Base-by-base conservation (phyloP, 2,797 vertebrate species). In the Hippopotamyrus pictus region DNA sequence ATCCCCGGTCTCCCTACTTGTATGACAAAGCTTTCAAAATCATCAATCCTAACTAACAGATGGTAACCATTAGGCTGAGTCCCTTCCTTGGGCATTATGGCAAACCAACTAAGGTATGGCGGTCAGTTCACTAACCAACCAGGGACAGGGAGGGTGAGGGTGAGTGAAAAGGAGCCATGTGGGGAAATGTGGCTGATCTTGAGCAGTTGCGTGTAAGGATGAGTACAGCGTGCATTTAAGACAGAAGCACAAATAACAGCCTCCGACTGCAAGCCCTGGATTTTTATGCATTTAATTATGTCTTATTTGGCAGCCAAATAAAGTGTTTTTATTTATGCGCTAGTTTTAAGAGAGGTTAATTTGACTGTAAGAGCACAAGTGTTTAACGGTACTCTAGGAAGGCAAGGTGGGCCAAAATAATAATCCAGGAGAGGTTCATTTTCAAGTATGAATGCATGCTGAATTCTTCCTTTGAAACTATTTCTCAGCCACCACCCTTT, bases 311-410 rank as follows among this genome's bases (percentile, higher is more conserved):
- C 76, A 82, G 76, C 37, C 76, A 82, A 82, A 82, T 44, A n/a
- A 82, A 82, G 76, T 82, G 76, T n/a, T 82, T 82, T 82, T 44
- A 46, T 82, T 44, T 46, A 46, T 82, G 76, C 7, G 19, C 19
- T 82, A 44, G 76, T 46, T 82, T 82, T 82, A 9, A 82, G 76
- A 19, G 76, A 82, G 76, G 37, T 82, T 82, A 82, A 82, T 46
- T 46, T 41, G 29, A 82, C 17, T 82, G 33, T 44, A 44, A 46
- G 19, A 82, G 12, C 37, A 41, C 0, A 6, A n/a, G 14, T 46
- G 41, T 82, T 46, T 22, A 82, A 46, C 37, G 76, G 41, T 46
- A 46, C 17, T 82, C 76, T 37, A 82, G 37, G 41, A 46, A 82
- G 76, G 76, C 37, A n/a, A 44, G 41, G 37, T 44, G 17, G 19